A percentile compares a stretch with the other conserved stretches of the same genome.
Evolutionary conservation across 1,140 invertebrate species (phyloP).

Genomic region (Bombus haemorrhoidalis): DNA sequence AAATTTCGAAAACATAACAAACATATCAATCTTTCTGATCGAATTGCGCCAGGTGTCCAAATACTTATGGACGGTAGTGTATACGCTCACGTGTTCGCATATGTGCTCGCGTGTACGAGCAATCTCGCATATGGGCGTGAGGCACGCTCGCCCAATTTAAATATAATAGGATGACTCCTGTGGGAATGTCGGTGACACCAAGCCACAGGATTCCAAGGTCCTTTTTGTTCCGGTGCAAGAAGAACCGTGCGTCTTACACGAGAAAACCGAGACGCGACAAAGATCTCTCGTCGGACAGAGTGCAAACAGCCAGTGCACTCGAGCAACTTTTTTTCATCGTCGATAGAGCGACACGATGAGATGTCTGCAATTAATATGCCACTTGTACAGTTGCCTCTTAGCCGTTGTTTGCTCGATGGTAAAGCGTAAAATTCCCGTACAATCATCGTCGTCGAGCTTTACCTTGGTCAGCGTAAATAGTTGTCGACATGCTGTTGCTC

Average conservation of each 20-base stretch:
- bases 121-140: constrained; percentile 27
- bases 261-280: not conserved
- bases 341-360: constrained; percentile 20
- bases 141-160: constrained; percentile 64
- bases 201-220: constrained; percentile 62
- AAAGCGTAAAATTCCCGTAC: not conserved
- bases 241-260: not conserved
- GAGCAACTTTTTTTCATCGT: constrained; percentile 20
- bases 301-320: constrained; percentile 53
- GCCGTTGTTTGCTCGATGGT: constrained; percentile 41
- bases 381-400: constrained; percentile 41
- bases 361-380: constrained; percentile 61
- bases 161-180: constrained; percentile 72
- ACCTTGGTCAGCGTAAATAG: constrained; percentile 27
- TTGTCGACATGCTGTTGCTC: not conserved
- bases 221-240: constrained; percentile 61
- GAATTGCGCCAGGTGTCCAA: too few relatives aligned
- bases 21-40: too few relatives aligned
- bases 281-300: not conserved
- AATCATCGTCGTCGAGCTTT: not conserved
- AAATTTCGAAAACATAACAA: too few relatives aligned
- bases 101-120: not conserved
- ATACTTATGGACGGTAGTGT: too few relatives aligned
- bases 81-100: constrained; percentile 24
- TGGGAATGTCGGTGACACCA: constrained; percentile 64